These are phyloP conservation scores for Laothoe populi DNA, from an alignment of 2,888 invertebrate species.

Conservation along the genomic window DNA sequence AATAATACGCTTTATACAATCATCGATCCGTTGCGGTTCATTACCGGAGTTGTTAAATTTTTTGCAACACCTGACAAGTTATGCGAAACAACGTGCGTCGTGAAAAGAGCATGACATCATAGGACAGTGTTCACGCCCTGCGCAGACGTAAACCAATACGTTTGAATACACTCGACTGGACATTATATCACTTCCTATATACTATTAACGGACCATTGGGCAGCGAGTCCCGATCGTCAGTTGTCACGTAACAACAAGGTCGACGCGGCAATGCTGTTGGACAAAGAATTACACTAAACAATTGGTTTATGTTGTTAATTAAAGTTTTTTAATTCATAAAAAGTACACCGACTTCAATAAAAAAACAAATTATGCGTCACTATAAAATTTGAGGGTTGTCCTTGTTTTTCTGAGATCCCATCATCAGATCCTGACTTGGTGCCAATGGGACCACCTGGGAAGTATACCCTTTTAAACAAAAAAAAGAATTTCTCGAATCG, in stretches of 20 bases:
- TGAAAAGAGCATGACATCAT: conserved; percentile 9
- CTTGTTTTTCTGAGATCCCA: no score
- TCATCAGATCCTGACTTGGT: no score
- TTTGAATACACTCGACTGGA: conserved; percentile 31
- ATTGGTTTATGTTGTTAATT: conserved; percentile 7
- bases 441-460: no score
- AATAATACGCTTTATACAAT: background rate
- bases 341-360: no score
- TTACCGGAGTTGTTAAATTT: background rate
- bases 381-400: no score
- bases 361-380: no score
- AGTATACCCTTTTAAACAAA: no score
- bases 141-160: conserved; percentile 28
- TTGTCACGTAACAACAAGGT: conserved; percentile 22
- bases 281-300: background rate
- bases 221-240: conserved; percentile 15
- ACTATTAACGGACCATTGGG: conserved; percentile 39
- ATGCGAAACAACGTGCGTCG: background rate
- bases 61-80: background rate
- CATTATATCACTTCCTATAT: conserved; percentile 39
- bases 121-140: no score
- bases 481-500: no score
- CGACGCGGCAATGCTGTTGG: background rate
- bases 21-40: conserved; percentile 9
- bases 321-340: background rate